Conservation (phyloP, 2,888 invertebrate species). For the Pristionchus entomophagus region DNA sequence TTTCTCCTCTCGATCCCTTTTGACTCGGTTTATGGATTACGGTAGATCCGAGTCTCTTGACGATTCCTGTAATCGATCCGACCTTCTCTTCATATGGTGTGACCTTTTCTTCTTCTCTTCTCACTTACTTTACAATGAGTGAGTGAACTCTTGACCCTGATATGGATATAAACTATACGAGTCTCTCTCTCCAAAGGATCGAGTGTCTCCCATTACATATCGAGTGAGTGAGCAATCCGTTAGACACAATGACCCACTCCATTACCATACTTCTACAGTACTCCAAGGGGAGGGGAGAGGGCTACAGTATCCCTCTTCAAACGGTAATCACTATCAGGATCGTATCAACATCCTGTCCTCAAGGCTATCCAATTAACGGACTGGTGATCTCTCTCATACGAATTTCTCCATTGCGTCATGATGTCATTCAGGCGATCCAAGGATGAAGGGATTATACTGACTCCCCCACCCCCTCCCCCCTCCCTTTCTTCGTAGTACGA, state of each 20-base stretch:
- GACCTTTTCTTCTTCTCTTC: constrained; percentile 20
- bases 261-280: constrained; percentile 29
- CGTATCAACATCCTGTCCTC: neutral
- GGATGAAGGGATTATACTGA: constrained; percentile 47
- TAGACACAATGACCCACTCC: neutral
- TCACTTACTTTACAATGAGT: constrained; percentile 42
- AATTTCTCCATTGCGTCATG: constrained; percentile 3
- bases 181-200: constrained; percentile 12
- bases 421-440: constrained; percentile 34
- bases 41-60: constrained; percentile 64
- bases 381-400: constrained; percentile 16
- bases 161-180: constrained; percentile 39
- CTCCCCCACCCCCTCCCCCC: no score
- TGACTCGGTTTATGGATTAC: constrained; percentile 70
- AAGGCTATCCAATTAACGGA: constrained; percentile 21
- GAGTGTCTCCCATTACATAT: constrained; percentile 15
- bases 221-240: neutral
- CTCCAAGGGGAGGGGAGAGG: neutral
- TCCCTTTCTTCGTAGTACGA: constrained; percentile 23
- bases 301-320: no score
- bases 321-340: constrained; percentile 4
- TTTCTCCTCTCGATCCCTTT: constrained; percentile 65
- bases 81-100: neutral
- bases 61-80: constrained; percentile 65
- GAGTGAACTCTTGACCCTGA: constrained; percentile 34